These are phyloP conservation scores for Galeopsomyia nigrocyanea DNA, from an alignment of 2,888 invertebrate species.

Conservation along the genomic window DNA sequence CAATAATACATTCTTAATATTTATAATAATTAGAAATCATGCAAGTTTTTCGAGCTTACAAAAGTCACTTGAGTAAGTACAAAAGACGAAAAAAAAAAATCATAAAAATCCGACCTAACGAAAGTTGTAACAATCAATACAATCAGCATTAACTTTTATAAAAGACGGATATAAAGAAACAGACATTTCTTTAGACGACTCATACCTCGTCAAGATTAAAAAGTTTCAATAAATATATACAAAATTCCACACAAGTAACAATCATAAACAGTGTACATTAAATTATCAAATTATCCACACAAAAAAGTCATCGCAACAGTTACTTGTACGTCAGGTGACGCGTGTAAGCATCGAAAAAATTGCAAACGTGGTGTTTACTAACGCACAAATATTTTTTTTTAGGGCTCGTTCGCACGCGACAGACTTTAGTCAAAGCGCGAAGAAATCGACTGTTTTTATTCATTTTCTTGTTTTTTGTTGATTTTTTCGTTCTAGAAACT, in stretches of 20 bases:
- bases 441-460: conserved; percentile 40
- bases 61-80: conserved; percentile 32
- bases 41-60: conserved; percentile 33
- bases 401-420: conserved; percentile 38
- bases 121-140: conserved; percentile 3
- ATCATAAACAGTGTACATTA: not conserved
- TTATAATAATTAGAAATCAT: conserved; percentile 51
- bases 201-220: not conserved
- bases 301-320: not conserved
- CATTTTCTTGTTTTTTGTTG: not conserved
- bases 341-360: conserved; percentile 52
- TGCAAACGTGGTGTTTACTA: conserved; percentile 38
- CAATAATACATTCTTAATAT: conserved; percentile 51
- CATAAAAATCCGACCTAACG: not conserved
- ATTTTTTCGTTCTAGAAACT: conserved; percentile 40
- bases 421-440: conserved; percentile 45
- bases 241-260: conserved; percentile 7
- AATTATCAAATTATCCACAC: not conserved
- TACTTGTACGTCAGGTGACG: conserved; percentile 52
- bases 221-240: conserved; percentile 3
- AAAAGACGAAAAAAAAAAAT: conserved; percentile 16
- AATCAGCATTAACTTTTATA: conserved; percentile 4
- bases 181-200: conserved; percentile 8
- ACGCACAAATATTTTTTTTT: conserved; percentile 43
- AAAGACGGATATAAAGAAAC: conserved; percentile 15